These are phyloP conservation scores for Drosophila recens DNA, from an alignment of 2,888 invertebrate genomes.

Conservation along the genomic window DNA sequence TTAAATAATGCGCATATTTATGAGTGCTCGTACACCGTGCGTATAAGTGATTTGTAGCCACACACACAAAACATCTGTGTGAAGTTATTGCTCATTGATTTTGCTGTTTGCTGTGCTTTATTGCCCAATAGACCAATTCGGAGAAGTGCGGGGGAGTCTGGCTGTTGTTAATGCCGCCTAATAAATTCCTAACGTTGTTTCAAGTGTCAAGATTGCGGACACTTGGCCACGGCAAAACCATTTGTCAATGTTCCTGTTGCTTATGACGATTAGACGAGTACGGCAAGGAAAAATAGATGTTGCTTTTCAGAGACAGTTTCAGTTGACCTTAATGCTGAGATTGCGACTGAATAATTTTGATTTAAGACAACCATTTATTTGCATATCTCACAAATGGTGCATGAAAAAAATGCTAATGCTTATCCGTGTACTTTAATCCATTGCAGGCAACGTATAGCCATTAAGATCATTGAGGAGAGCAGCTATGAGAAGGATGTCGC, in stretches of 20 bases:
- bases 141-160: not conserved
- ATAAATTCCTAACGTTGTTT: constrained; percentile 67
- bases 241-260: constrained; percentile 58
- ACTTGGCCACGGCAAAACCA: constrained; percentile 56
- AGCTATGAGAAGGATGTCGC: constrained; percentile 98
- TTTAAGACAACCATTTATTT: constrained; percentile 14
- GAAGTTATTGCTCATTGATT: constrained; percentile 49
- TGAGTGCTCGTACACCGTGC: constrained; percentile 39
- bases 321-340: constrained; percentile 17
- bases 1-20: constrained; percentile 70
- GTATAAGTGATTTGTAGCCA: constrained; percentile 51
- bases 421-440: constrained; percentile 27
- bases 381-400: constrained; percentile 7
- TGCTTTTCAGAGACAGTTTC: constrained; percentile 10
- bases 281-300: constrained; percentile 2
- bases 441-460: constrained; percentile 94
- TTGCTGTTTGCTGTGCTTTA: constrained; percentile 21
- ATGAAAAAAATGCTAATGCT: constrained; percentile 27
- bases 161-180: constrained; percentile 52
- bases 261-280: constrained; percentile 18
- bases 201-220: constrained; percentile 72
- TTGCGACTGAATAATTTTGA: constrained; percentile 31
- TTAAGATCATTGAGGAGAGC: constrained; percentile 97
- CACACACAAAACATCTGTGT: constrained; percentile 14
- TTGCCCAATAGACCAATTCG: constrained; percentile 8